Evolutionary conservation across 2,113 vertebrate genomes (phyloP).

Genomic region (Lepisosteus osseus): DNA sequence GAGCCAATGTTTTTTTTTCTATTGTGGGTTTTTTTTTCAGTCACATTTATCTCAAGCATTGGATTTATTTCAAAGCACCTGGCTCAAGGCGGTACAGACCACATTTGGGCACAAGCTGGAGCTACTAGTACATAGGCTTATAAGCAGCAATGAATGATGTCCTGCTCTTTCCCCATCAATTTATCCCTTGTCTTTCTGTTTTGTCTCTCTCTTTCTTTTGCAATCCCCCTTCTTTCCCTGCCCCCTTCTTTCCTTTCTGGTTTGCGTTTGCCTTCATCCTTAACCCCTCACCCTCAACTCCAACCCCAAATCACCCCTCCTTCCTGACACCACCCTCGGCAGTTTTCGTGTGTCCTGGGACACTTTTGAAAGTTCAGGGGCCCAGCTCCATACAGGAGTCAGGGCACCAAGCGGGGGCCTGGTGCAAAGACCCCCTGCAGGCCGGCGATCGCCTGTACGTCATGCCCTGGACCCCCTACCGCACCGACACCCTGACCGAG

Average conservation of each 20-base stretch:
- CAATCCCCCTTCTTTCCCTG: conserved; percentile 29
- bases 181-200: conserved; percentile 35
- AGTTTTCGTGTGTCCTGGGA: conserved; percentile 94
- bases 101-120: too few species aligned
- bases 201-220: conserved; percentile 31
- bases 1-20: too few species aligned
- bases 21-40: too few species aligned
- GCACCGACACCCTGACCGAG: conserved; percentile 88
- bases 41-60: too few species aligned
- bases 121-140: too few species aligned
- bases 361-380: conserved; percentile 77
- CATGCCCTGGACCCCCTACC: conserved; percentile 93
- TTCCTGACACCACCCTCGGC: conserved; percentile 32
- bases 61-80: too few species aligned
- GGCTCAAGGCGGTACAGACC: too few species aligned
- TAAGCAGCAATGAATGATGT: too few species aligned
- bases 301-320: conserved; percentile 35
- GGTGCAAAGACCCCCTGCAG: conserved; percentile 94
- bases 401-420: conserved; percentile 86
- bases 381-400: conserved; percentile 83
- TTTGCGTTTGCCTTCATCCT: conserved; percentile 31
- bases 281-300: conserved; percentile 34
- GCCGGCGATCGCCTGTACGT: conserved; percentile 90
- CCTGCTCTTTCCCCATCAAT: conserved; percentile 8
- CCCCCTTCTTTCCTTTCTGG: conserved; percentile 26